A percentile compares a stretch with the other conserved stretches of the same genome.
Conservation (phyloP, 2,797 vertebrate genomes). For the Sebastes flavidus region DNA sequence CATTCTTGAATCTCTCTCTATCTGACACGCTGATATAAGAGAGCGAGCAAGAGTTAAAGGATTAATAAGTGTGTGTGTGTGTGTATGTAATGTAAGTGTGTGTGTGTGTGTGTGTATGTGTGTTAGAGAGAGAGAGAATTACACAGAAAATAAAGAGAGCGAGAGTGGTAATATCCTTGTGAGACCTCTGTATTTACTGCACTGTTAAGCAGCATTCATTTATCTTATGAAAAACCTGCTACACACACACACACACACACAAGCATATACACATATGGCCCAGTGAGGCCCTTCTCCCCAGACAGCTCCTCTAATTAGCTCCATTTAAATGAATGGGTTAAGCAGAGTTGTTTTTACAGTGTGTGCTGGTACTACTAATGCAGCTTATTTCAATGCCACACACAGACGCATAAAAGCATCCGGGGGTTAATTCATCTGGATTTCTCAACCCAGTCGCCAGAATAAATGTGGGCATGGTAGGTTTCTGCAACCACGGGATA, state of each 20-base stretch:
- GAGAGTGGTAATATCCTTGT: constrained; percentile 55
- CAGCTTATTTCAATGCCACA: constrained; percentile 39
- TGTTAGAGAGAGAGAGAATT: constrained; percentile 9
- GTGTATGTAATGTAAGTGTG: background rate
- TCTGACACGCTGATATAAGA: constrained; percentile 9
- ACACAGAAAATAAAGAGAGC: constrained; percentile 35
- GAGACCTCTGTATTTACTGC: constrained; percentile 68
- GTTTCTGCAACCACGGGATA: background rate
- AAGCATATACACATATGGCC: constrained; percentile 22
- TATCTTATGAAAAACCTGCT: constrained; percentile 59
- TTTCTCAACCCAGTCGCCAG: background rate
- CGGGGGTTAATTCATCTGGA: background rate
- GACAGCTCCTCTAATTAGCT: constrained; percentile 66
- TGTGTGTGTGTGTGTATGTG: constrained; percentile 9
- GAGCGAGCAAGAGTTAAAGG: constrained; percentile 15
- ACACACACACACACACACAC: constrained; percentile 2
- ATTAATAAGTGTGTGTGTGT: constrained; percentile 30
- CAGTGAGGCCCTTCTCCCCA: constrained; percentile 41
- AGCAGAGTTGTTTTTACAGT: constrained; percentile 45
- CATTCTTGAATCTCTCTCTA: constrained; percentile 11
- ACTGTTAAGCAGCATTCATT: constrained; percentile 69
- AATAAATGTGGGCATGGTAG: background rate
- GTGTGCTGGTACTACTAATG: constrained; percentile 38
- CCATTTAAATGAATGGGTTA: constrained; percentile 64
- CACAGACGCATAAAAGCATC: constrained; percentile 12